A percentile compares a stretch with the other conserved stretches of the same genome.
phyloP scores from a whole-genome alignment of 1,140 invertebrate genomes.

The Lepeophtheirus salmonis region DNA sequence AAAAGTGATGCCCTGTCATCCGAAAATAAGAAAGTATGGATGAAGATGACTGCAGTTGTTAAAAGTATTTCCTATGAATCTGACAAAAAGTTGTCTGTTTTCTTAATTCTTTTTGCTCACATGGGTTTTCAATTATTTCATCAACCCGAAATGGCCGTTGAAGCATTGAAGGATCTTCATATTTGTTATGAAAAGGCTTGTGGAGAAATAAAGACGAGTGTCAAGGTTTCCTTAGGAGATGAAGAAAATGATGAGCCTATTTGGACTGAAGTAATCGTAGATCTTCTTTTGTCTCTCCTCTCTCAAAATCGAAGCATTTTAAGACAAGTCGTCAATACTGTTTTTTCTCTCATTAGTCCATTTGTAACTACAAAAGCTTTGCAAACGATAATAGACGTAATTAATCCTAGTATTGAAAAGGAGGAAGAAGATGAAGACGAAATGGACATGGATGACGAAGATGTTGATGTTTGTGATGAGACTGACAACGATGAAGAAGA shows the following conservation, averaged over 20 bases:
- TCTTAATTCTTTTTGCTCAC: constrained; percentile 39
- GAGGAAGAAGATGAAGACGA: constrained; percentile 28
- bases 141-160: constrained; percentile 41
- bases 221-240: constrained; percentile 24
- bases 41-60: constrained; percentile 35
- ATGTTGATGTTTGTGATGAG: constrained; percentile 28
- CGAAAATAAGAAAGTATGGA: constrained; percentile 28
- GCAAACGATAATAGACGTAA: constrained; percentile 47
- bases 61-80: constrained; percentile 29
- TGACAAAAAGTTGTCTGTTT: constrained; percentile 26
- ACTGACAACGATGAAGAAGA: constrained; percentile 28
- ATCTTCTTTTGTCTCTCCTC: constrained; percentile 49
- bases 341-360: constrained; percentile 49
- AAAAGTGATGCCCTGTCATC: constrained; percentile 32
- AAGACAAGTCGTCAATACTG: constrained; percentile 42
- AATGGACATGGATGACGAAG: constrained; percentile 23
- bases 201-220: constrained; percentile 28
- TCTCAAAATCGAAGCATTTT: constrained; percentile 46
- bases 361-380: constrained; percentile 43
- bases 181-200: constrained; percentile 42
- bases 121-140: constrained; percentile 49
- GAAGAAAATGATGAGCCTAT: constrained; percentile 36
- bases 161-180: constrained; percentile 35
- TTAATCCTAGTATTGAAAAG: constrained; percentile 18
- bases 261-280: constrained; percentile 57